Evolutionary conservation across 2,888 invertebrate genomes (phyloP), one percentile per base, ranked within the genome.

Genomic region (Platerodrilus igneus): DNA sequence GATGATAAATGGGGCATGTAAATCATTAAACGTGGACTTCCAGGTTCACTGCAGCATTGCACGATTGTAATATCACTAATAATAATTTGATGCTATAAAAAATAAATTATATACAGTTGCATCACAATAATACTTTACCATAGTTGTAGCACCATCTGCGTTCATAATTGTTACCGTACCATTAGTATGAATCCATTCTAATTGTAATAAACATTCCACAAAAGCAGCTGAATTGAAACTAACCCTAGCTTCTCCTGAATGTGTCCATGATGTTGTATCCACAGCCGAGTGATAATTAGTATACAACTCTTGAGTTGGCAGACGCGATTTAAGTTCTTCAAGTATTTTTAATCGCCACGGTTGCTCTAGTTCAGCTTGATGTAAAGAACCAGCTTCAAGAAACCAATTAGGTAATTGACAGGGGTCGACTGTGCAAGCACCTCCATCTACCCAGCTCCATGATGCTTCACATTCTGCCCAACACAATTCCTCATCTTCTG

Each of bases 241-340:
- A 14, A 64, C 59, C 56, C 86, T 78, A 1, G 85, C 83, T 66
- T 89, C 85, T 23, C 86, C 87, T 41, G 82, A 82, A 58, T 90
- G 86, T 0, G 86, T 78, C 89, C 91, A 92, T 0, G 89, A 89
- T 13, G 84, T 82, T 58, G 84, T 82, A 68, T 90, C 89, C 33
- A 90, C 76, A 15, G 90, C 90, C 57, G 81, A 76, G 55, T 85
- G 83, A 68, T 82, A 89, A 39, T 73, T 69, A 2, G 43, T 36
- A 27, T 47, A 56, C 13, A 41, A 26, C 10, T 70, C 69, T 50
- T 59, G 41, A 4, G 48, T 47, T 2, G 56, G 52, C 16, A 64
- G 41, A 54, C 86, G 74, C 28, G 62, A 64, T 61, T 78, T 80
- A 25, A 92, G 70, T 54, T 77, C 76, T 29, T 81, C 76, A 37